Evolutionary conservation across 2,888 invertebrate genomes (phyloP).

Genomic region (Dolichomitus sp.): DNA sequence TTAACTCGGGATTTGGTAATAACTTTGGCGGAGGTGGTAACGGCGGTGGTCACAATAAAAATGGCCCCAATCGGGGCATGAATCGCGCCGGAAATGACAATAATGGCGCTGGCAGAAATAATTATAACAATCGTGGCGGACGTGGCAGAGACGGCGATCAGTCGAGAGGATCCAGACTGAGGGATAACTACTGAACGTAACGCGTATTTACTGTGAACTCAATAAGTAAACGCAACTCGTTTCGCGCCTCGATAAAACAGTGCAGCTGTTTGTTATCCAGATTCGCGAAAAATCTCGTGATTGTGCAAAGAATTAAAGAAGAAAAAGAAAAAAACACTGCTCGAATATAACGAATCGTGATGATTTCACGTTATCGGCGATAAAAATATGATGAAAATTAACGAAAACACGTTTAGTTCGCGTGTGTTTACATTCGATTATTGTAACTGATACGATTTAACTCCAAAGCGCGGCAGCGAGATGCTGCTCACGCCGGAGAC

Average conservation of each 20-base stretch:
- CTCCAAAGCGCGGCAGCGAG: slow-evolving; percentile 11
- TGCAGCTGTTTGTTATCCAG: not conserved
- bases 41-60: slow-evolving; percentile 73
- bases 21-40: slow-evolving; percentile 69
- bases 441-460: slow-evolving; percentile 58
- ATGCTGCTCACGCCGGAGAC: not conserved
- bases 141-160: slow-evolving; percentile 79
- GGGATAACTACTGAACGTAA: slow-evolving; percentile 77
- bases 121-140: slow-evolving; percentile 78
- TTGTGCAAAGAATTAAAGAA: not conserved
- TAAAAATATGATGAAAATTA: not conserved
- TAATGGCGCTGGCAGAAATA: slow-evolving; percentile 73
- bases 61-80: slow-evolving; percentile 78
- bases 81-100: slow-evolving; percentile 76
- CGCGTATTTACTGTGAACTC: not conserved
- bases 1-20: slow-evolving; percentile 66
- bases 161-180: slow-evolving; percentile 75
- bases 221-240: slow-evolving; percentile 9
- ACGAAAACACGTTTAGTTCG: slow-evolving; percentile 32
- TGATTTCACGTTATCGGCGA: not conserved
- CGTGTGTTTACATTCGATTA: slow-evolving; percentile 62
- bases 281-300: not conserved
- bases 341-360: slow-evolving; percentile 24
- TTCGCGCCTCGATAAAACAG: slow-evolving; percentile 27
- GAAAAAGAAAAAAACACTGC: slow-evolving; percentile 9